Conservation (phyloP, 2,888 invertebrate species). For the Pollenia amentaria region DNA sequence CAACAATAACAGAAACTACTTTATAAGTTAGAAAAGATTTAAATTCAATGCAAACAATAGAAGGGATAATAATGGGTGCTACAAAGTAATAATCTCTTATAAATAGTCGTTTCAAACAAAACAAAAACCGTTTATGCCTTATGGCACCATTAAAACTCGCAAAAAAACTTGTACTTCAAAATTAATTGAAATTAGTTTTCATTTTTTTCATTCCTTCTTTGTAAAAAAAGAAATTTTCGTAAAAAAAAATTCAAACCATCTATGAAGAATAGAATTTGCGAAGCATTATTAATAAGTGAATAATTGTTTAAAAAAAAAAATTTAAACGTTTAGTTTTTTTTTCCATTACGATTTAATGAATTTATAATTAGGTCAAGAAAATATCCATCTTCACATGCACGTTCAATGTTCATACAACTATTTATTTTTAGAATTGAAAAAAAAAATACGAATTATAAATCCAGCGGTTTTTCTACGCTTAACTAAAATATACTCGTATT, state of each 20-base stretch:
- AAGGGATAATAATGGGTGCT: constrained; percentile 69
- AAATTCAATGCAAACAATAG: constrained; percentile 55
- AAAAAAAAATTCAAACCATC: constrained; percentile 24
- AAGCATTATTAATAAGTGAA: constrained; percentile 52
- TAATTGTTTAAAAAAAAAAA: constrained; percentile 8
- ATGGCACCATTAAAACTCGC: constrained; percentile 67
- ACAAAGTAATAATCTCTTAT: constrained; percentile 61
- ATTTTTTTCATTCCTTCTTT: constrained; percentile 34
- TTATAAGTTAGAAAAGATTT: constrained; percentile 11
- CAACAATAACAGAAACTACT: constrained; percentile 37
- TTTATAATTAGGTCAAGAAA: background rate
- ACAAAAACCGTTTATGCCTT: constrained; percentile 73
- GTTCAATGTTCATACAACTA: too few relatives aligned
- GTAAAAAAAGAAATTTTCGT: background rate
- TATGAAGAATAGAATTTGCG: constrained; percentile 24
- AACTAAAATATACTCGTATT: too few relatives aligned
- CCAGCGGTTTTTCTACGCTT: too few relatives aligned
- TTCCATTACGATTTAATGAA: constrained; percentile 33
- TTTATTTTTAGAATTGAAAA: too few relatives aligned
- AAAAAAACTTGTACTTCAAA: constrained; percentile 61
- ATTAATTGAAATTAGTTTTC: constrained; percentile 75
- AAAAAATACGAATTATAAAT: too few relatives aligned
- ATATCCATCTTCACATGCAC: too few relatives aligned
- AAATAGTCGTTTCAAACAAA: constrained; percentile 56
- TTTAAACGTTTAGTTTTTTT: background rate